Conservation (phyloP, 2,797 vertebrate species). For the Xenentodon cancila region DNA sequence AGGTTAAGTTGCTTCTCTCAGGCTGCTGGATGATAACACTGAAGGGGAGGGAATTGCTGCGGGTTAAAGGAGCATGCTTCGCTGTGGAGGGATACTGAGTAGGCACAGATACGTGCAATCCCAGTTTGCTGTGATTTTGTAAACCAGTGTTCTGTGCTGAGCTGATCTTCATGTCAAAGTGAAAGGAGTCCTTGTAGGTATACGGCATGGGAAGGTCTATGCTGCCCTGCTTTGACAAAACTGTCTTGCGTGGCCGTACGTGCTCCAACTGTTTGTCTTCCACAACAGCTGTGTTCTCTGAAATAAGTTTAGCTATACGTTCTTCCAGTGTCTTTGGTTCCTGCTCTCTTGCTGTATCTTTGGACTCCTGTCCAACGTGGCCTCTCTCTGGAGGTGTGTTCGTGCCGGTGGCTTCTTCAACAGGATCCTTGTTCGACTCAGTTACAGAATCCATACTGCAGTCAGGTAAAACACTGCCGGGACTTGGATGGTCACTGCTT, state of each 20-base stretch:
- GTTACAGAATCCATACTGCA: conserved; percentile 82
- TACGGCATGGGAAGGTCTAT: conserved; percentile 97
- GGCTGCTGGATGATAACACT: conserved; percentile 76
- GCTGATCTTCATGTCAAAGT: conserved; percentile 91
- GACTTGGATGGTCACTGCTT: conserved; percentile 87
- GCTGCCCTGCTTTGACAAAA: conserved; percentile 95
- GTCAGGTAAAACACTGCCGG: conserved; percentile 77
- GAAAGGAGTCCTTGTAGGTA: conserved; percentile 97
- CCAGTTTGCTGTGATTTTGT: conserved; percentile 77
- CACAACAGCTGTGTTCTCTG: conserved; percentile 92
- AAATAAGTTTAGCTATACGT: conserved; percentile 93
- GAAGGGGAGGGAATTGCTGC: conserved; percentile 93
- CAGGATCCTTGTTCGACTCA: conserved; percentile 65
- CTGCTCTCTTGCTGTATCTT: conserved; percentile 65
- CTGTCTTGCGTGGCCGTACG: conserved; percentile 92
- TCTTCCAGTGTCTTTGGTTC: conserved; percentile 90
- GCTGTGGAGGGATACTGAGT: conserved; percentile 83
- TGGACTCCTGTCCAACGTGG: conserved; percentile 33
- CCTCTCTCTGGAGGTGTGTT: conserved; percentile 35
- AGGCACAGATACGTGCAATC: conserved; percentile 88
- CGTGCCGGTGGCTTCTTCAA: conserved; percentile 42
- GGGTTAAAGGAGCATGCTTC: conserved; percentile 86
- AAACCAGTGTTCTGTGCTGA: conserved; percentile 75
- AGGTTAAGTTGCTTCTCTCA: conserved; percentile 53
- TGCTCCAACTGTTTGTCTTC: conserved; percentile 92